phyloP scores from a whole-genome alignment of 1,140 invertebrate species.

The Danaus plexippus region DNA sequence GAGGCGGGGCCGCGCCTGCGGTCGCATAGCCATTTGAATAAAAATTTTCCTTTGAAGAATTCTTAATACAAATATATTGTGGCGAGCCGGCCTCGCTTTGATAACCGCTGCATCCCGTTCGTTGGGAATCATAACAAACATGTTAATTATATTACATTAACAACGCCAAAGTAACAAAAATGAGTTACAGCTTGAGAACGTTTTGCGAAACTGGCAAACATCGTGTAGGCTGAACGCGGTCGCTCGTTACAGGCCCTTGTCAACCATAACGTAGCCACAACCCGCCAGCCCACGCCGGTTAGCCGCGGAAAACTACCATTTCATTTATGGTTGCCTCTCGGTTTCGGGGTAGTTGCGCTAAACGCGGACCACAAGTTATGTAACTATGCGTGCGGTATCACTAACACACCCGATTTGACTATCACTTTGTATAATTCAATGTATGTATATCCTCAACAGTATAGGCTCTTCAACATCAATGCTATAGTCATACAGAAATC shows the following conservation, averaged over 20 bases:
- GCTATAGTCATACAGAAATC: too few species aligned
- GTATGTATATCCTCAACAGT: too few species aligned
- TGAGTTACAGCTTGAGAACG: too few species aligned
- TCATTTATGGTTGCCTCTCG: conserved; percentile 63
- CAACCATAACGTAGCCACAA: conserved; percentile 66
- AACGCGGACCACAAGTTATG: conserved; percentile 54
- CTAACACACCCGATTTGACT: conserved; percentile 29
- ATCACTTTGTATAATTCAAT: too few species aligned
- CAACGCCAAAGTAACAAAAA: too few species aligned
- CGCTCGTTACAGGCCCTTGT: conserved; percentile 57
- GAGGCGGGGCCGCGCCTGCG: conserved; percentile 58
- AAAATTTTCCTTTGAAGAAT: conserved; percentile 62
- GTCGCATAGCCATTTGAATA: conserved; percentile 65
- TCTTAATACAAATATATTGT: conserved; percentile 64
- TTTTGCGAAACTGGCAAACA: conserved; percentile 36
- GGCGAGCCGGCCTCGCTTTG: conserved; percentile 38
- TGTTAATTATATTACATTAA: conserved; percentile 1
- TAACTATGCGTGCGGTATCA: conserved; percentile 56
- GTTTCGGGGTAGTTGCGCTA: conserved; percentile 59
- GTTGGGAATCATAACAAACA: conserved; percentile 13
- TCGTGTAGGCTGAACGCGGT: conserved; percentile 40
- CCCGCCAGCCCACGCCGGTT: conserved; percentile 40
- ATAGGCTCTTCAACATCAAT: too few species aligned
- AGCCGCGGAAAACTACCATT: conserved; percentile 65
- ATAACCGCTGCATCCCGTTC: conserved; percentile 37